These are phyloP conservation scores for Melanotaenia pygmaea DNA, from an alignment of 2,797 vertebrate genomes.

Conservation along the genomic window DNA sequence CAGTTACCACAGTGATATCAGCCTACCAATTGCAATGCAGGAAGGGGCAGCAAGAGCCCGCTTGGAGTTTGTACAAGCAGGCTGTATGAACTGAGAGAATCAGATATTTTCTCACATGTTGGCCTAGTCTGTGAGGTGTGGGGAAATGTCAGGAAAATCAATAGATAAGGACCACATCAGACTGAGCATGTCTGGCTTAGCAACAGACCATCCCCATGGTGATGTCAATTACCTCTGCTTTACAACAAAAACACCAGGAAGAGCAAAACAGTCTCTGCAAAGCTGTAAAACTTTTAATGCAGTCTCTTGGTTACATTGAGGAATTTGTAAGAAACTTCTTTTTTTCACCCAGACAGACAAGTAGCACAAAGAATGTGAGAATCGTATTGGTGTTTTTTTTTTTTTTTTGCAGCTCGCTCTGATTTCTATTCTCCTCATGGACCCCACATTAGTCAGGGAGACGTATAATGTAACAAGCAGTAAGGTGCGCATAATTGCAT, in stretches of 20 bases:
- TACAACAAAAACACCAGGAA: conserved; percentile 78
- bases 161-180: conserved; percentile 86
- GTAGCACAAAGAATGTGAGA: conserved; percentile 65
- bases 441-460: conserved; percentile 79
- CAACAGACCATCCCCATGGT: conserved; percentile 83
- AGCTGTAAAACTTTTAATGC: conserved; percentile 80
- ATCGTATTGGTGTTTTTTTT: conserved; percentile 65
- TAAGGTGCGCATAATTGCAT: conserved; percentile 93
- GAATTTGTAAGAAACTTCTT: conserved; percentile 70
- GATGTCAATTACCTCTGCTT: conserved; percentile 84
- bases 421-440: conserved; percentile 82
- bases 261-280: conserved; percentile 77
- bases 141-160: conserved; percentile 85
- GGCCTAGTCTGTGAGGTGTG: conserved; percentile 84
- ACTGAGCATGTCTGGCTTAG: conserved; percentile 82
- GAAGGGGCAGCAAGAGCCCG: conserved; percentile 62
- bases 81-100: conserved; percentile 82
- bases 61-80: conserved; percentile 80
- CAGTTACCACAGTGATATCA: conserved; percentile 70
- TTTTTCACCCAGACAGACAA: conserved; percentile 51
- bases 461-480: conserved; percentile 91
- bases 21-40: conserved; percentile 73
- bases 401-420: conserved; percentile 58
- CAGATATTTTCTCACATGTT: conserved; percentile 85
- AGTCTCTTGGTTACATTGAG: conserved; percentile 74